Evolutionary conservation across 2,797 vertebrate species (phyloP).

Genomic region (Pempheris klunzingeri): DNA sequence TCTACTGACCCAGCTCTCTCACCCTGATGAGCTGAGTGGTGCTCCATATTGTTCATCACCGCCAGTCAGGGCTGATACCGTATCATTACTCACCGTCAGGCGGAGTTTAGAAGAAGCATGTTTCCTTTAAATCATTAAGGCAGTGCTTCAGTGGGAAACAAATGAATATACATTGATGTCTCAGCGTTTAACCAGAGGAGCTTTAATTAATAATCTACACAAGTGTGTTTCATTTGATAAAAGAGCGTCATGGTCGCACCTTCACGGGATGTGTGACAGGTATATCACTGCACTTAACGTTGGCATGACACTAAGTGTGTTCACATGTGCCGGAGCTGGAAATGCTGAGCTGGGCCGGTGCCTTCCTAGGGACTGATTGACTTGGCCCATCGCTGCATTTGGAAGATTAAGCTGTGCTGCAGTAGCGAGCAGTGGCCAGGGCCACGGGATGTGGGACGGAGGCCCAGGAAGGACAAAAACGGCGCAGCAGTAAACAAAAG

Average conservation of each 20-base stretch:
- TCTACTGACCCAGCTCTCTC: constrained; percentile 40
- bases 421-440: constrained; percentile 70
- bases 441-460: constrained; percentile 65
- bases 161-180: constrained; percentile 22
- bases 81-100: constrained; percentile 55
- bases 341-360: constrained; percentile 60
- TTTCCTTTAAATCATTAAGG: constrained; percentile 28
- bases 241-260: constrained; percentile 6
- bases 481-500: constrained; percentile 56
- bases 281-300: constrained; percentile 24
- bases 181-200: constrained; percentile 30
- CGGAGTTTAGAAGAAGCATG: constrained; percentile 2
- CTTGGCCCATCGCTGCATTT: constrained; percentile 76
- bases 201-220: constrained; percentile 17
- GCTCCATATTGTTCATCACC: constrained; percentile 39
- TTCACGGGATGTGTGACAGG: constrained; percentile 17
- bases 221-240: constrained; percentile 18
- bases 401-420: constrained; percentile 82
- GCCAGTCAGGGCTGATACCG: constrained; percentile 45
- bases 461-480: constrained; percentile 76
- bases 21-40: constrained; percentile 38
- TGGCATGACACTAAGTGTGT: constrained; percentile 40
- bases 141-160: constrained; percentile 14
- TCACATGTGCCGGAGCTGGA: constrained; percentile 51
- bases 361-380: constrained; percentile 67